phyloP scores from a whole-genome alignment of 2,797 vertebrate genomes.

The Scolopax rusticola region DNA sequence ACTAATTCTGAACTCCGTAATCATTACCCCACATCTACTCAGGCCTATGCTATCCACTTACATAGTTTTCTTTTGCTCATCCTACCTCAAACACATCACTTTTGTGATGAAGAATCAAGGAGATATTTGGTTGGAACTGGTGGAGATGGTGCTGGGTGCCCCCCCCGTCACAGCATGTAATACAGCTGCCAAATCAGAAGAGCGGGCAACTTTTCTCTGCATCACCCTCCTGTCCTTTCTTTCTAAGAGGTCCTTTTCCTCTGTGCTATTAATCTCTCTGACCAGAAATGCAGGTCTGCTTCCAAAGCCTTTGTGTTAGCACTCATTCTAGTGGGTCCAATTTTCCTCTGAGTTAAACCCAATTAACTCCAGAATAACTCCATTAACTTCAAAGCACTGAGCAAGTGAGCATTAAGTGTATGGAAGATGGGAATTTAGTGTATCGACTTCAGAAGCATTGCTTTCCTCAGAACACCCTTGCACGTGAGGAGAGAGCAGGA shows the following conservation, averaged over 20 bases:
- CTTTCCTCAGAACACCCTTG: background rate
- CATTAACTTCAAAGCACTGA: conserved; percentile 18
- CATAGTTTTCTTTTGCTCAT: background rate
- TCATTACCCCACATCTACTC: background rate
- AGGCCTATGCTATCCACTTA: background rate
- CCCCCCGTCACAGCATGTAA: background rate
- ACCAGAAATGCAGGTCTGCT: background rate
- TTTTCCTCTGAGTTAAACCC: conserved; percentile 43
- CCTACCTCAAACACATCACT: background rate
- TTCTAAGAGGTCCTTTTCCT: background rate
- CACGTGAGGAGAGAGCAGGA: background rate
- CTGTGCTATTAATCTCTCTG: background rate
- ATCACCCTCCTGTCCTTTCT: background rate
- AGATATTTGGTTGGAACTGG: background rate
- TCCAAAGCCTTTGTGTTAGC: background rate
- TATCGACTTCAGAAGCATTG: rapidly evolving
- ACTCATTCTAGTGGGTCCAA: background rate
- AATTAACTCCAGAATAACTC: conserved; percentile 51
- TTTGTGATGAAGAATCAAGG: background rate
- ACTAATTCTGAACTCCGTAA: background rate
- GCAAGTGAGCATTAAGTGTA: background rate
- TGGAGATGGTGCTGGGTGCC: background rate
- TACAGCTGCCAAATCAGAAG: background rate
- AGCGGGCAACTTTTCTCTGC: background rate
- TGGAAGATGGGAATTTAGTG: background rate